These are phyloP conservation scores for Atopsyche davidsoni DNA, from an alignment of 1,140 invertebrate species.

Conservation along the genomic window DNA sequence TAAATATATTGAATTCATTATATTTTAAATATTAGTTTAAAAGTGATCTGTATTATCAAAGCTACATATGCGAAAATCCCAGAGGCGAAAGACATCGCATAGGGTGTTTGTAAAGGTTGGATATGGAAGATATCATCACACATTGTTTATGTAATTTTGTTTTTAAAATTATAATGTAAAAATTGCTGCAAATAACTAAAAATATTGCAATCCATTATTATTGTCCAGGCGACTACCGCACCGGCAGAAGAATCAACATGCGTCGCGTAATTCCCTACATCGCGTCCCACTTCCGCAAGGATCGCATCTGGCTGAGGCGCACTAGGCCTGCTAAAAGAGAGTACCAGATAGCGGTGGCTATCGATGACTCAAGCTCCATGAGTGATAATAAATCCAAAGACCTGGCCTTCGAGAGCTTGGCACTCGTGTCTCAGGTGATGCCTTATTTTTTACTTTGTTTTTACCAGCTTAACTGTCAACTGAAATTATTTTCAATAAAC, in stretches of 20 bases:
- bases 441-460: not conserved
- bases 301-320: slow-evolving; percentile 96
- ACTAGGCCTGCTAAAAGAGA: slow-evolving; percentile 94
- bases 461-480: no score
- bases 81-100: no score
- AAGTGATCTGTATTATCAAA: not conserved
- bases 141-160: no score
- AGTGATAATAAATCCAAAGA: slow-evolving; percentile 83
- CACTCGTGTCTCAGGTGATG: slow-evolving; percentile 69
- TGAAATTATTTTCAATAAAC: no score
- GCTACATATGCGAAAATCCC: not conserved
- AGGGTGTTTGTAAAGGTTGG: no score
- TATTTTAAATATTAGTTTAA: no score
- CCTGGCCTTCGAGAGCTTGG: slow-evolving; percentile 90
- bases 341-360: slow-evolving; percentile 93
- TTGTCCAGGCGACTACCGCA: slow-evolving; percentile 77
- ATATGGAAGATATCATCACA: no score
- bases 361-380: slow-evolving; percentile 97
- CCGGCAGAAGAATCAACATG: slow-evolving; percentile 97
- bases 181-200: no score
- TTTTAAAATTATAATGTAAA: no score
- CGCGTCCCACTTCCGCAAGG: slow-evolving; percentile 97
- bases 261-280: slow-evolving; percentile 93
- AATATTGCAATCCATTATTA: no score
- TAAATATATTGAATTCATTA: no score